Evolutionary conservation across 1,140 invertebrate species (phyloP).

Genomic region (Hermetia illucens): DNA sequence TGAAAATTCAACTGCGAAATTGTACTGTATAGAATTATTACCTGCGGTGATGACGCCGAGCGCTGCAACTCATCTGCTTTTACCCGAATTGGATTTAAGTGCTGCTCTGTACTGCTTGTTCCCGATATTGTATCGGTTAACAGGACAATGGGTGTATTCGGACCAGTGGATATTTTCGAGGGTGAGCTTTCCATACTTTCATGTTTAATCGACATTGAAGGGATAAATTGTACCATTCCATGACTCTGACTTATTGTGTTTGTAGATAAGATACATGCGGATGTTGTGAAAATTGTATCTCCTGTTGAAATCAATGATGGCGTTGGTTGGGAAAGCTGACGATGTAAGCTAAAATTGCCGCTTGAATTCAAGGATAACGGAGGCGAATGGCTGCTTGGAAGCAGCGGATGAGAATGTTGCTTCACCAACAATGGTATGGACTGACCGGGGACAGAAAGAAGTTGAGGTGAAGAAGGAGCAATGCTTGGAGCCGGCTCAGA

Average conservation of each 20-base stretch:
- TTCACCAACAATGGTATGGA: conserved; percentile 39
- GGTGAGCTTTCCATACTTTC: too few species aligned
- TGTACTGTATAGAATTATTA: conserved; percentile 21
- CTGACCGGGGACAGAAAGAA: conserved; percentile 39
- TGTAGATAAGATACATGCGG: too few species aligned
- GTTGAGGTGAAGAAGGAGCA: conserved; percentile 34
- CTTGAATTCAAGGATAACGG: conserved; percentile 11
- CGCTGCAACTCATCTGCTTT: conserved; percentile 38
- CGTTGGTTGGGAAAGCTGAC: conserved; percentile 13
- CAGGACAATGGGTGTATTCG: too few species aligned
- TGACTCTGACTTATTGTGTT: too few species aligned
- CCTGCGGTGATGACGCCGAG: conserved; percentile 40
- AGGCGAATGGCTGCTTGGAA: conserved; percentile 34
- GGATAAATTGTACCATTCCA: too few species aligned
- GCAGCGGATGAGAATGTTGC: conserved; percentile 48
- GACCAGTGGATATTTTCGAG: too few species aligned
- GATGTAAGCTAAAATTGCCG: conserved; percentile 20
- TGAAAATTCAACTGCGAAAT: too few species aligned
- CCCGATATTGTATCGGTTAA: too few species aligned
- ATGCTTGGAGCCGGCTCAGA: conserved; percentile 38
- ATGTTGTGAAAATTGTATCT: background rate
- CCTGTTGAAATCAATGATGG: conserved; percentile 1
- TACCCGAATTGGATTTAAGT: conserved; percentile 31
- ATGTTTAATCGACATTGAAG: too few species aligned
- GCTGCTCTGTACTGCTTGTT: conserved; percentile 28